These are phyloP conservation scores for Chloroceryle aenea DNA, from an alignment of 2,113 vertebrate species.

Conservation along the genomic window DNA sequence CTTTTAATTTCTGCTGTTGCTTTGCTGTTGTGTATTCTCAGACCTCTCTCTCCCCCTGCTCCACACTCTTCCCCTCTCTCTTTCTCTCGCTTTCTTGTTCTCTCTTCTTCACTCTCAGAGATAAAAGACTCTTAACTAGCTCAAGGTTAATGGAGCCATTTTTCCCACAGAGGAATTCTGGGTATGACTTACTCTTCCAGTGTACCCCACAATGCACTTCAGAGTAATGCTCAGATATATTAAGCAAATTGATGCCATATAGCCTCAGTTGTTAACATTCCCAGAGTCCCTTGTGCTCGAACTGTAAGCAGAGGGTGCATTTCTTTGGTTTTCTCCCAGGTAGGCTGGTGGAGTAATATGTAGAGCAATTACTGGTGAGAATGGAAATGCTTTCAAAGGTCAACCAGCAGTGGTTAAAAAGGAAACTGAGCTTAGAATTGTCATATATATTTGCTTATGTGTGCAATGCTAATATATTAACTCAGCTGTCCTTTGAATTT, in stretches of 20 bases:
- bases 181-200: slow-evolving; percentile 86
- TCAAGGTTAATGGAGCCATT: slow-evolving; percentile 99
- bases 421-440: slow-evolving; percentile 74
- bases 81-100: slow-evolving; percentile 50
- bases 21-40: slow-evolving; percentile 98
- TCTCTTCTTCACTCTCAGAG: slow-evolving; percentile 88
- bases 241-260: slow-evolving; percentile 83
- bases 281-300: slow-evolving; percentile 94
- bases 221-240: slow-evolving; percentile 86
- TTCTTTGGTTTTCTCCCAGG: slow-evolving; percentile 93
- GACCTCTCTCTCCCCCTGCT: slow-evolving; percentile 53
- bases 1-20: slow-evolving; percentile 90
- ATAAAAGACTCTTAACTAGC: slow-evolving; percentile 99
- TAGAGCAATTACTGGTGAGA: slow-evolving; percentile 74
- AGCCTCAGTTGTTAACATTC: slow-evolving; percentile 92
- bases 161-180: slow-evolving; percentile 92
- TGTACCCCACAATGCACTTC: slow-evolving; percentile 78
- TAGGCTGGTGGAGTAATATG: slow-evolving; percentile 73
- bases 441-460: slow-evolving; percentile 73
- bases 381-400: slow-evolving; percentile 74
- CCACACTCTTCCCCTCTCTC: slow-evolving; percentile 20
- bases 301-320: slow-evolving; percentile 97
- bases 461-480: slow-evolving; percentile 78
- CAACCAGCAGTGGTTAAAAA: slow-evolving; percentile 62
- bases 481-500: slow-evolving; percentile 75